phyloP scores from a whole-genome alignment of 2,888 invertebrate species.

The Petrolisthes manimaculis region DNA sequence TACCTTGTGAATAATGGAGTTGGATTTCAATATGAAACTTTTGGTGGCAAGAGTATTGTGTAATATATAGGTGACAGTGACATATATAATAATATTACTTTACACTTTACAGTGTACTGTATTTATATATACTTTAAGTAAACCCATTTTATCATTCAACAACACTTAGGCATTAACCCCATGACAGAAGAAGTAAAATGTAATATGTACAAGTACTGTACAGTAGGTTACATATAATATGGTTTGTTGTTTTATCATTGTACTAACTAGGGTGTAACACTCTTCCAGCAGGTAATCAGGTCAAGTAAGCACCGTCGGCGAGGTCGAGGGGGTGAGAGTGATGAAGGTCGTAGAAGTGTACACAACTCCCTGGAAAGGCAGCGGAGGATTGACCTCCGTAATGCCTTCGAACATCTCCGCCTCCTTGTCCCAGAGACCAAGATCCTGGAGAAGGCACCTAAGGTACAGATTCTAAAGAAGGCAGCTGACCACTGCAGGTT shows the following conservation, averaged over 20 bases:
- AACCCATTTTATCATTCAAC: no score
- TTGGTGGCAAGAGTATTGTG: no score
- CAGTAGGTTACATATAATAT: background rate
- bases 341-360: constrained; percentile 41
- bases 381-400: constrained; percentile 87
- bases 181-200: no score
- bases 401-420: constrained; percentile 86
- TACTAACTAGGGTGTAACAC: background rate
- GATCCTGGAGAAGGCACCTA: constrained; percentile 85
- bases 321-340: constrained; percentile 40
- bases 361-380: constrained; percentile 95
- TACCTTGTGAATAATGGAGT: no score
- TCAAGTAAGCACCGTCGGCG: constrained; percentile 50
- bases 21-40: no score
- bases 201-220: background rate
- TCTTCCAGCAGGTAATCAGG: constrained; percentile 36
- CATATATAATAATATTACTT: no score
- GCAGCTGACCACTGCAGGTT: constrained; percentile 73
- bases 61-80: no score
- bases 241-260: background rate
- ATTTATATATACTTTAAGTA: no score
- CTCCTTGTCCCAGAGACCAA: constrained; percentile 83
- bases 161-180: no score
- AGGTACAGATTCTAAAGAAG: constrained; percentile 86
- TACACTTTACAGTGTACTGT: no score